A percentile compares a stretch with the other conserved stretches of the same genome.
phyloP scores from a whole-genome alignment of 2,113 vertebrate genomes.

The Phalacrocorax carbo region DNA sequence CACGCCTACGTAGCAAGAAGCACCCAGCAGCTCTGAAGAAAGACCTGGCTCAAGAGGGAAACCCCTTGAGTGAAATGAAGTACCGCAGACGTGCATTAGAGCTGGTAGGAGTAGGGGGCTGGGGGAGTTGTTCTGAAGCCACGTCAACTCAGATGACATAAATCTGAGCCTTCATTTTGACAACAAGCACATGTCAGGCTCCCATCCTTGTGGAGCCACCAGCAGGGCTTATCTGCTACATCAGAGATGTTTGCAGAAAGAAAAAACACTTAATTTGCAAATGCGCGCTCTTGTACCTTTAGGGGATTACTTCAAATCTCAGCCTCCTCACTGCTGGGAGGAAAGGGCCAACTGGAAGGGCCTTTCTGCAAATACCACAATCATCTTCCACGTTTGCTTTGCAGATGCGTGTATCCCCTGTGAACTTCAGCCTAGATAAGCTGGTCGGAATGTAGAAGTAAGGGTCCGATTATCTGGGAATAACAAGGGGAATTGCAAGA shows the following conservation, averaged over 20 bases:
- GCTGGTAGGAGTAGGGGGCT: too few species aligned
- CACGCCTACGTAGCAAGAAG: not conserved
- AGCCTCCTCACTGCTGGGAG: not conserved
- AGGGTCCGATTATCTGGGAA: not conserved
- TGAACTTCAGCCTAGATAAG: not conserved
- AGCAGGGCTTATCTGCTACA: too few species aligned
- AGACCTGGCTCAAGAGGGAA: too few species aligned
- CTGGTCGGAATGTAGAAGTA: rapidly evolving
- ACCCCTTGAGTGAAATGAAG: not conserved
- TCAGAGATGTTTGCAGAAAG: too few species aligned
- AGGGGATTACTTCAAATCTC: not conserved
- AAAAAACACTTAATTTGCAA: too few species aligned
- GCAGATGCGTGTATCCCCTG: not conserved
- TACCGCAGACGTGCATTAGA: too few species aligned
- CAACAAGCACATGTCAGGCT: too few species aligned
- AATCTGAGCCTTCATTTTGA: too few species aligned
- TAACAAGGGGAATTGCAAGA: not conserved
- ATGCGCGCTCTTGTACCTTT: not conserved
- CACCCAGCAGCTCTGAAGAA: not conserved
- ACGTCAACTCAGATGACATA: too few species aligned
- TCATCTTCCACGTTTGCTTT: not conserved
- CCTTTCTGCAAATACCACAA: not conserved
- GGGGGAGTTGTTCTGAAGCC: too few species aligned
- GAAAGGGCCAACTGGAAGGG: too few species aligned
- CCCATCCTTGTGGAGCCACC: too few species aligned